Conservation (phyloP, 1,140 invertebrate genomes). For the Heliconius himera region DNA sequence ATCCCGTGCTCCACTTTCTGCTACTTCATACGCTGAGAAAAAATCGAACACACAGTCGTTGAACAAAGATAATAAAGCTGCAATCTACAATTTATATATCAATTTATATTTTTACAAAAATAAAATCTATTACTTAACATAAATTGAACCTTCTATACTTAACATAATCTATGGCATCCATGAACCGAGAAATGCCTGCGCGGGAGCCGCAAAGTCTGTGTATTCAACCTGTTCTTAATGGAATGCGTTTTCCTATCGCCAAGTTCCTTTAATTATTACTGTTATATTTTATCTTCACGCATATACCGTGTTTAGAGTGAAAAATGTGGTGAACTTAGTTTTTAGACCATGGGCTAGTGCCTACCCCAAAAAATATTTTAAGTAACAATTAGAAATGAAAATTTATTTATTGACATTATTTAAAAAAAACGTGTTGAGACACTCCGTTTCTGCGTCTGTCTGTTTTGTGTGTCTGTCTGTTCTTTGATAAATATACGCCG, state of each 20-base stretch:
- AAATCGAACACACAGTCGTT: too few species aligned
- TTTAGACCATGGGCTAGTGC: too few species aligned
- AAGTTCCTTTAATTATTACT: constrained; percentile 38
- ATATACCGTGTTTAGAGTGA: not conserved
- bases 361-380: too few species aligned
- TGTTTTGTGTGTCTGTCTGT: too few species aligned
- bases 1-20: too few species aligned
- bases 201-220: constrained; percentile 36
- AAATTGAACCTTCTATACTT: not conserved
- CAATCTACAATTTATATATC: not conserved
- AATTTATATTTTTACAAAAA: not conserved
- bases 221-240: constrained; percentile 35
- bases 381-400: too few species aligned
- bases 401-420: too few species aligned
- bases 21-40: too few species aligned
- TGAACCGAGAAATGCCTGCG: constrained; percentile 35
- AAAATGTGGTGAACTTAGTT: not conserved
- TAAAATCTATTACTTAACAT: not conserved
- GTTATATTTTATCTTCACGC: constrained; percentile 10
- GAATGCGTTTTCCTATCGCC: constrained; percentile 31
- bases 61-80: too few species aligned
- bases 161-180: constrained; percentile 27
- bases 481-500: not conserved
- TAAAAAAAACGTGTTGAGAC: too few species aligned
- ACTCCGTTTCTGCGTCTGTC: too few species aligned